Percentiles rank a stretch among this genome's conserved stretches.
Evolutionary conservation across 2,797 vertebrate genomes (phyloP).

Genomic region (Setipinna tenuifilis): DNA sequence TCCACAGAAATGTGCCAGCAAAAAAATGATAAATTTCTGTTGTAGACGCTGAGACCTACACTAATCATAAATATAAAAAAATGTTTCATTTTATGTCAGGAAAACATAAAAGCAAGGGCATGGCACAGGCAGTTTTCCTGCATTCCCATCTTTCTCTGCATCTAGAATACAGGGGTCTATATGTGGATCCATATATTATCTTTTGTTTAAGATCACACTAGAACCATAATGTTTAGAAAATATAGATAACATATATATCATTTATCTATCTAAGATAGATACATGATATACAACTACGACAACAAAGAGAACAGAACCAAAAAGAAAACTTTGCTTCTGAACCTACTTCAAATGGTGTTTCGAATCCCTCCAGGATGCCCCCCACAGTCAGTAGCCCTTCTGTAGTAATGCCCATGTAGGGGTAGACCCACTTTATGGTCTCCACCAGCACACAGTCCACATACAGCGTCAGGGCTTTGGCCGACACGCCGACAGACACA

Average conservation of each 20-base stretch:
- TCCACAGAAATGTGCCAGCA: not conserved
- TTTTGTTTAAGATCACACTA: not conserved
- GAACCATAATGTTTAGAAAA: not conserved
- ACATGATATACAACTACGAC: not conserved
- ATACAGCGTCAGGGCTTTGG: constrained; percentile 73
- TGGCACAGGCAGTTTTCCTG: not conserved
- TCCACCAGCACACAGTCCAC: constrained; percentile 82
- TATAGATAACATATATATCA: not conserved
- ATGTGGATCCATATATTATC: not conserved
- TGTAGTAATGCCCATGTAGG: constrained; percentile 73
- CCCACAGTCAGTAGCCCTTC: constrained; percentile 79
- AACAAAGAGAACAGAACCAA: not conserved
- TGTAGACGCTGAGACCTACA: not conserved
- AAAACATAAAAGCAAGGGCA: not conserved
- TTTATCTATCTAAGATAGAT: too few species aligned
- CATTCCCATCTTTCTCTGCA: not conserved
- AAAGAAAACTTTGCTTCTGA: not conserved
- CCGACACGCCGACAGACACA: constrained; percentile 74
- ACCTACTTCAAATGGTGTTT: constrained; percentile 80
- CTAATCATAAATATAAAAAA: not conserved
- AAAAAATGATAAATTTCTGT: not conserved
- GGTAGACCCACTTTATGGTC: constrained; percentile 77
- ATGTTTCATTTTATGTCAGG: not conserved
- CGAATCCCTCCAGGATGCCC: constrained; percentile 75
- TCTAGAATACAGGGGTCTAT: not conserved